Evolutionary conservation across 1,140 invertebrate genomes (phyloP).

Genomic region (Aethina tumida): DNA sequence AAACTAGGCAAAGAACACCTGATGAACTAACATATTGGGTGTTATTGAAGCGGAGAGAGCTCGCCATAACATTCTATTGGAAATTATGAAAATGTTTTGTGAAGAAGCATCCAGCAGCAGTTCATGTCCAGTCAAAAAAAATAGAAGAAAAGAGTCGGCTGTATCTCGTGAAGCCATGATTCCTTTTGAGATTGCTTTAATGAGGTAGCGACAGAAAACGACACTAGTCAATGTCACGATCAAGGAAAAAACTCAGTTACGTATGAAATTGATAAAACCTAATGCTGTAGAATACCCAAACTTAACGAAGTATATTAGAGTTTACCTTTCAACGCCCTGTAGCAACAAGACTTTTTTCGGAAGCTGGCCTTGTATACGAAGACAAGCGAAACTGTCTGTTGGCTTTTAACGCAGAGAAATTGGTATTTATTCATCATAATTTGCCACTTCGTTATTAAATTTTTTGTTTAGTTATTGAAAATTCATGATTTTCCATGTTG

Average conservation of each 20-base stretch:
- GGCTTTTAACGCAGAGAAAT: slow-evolving; percentile 21
- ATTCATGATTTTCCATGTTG: too few species aligned
- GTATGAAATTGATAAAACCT: slow-evolving; percentile 23
- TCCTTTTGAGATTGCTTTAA: slow-evolving; percentile 27
- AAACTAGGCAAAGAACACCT: too few species aligned
- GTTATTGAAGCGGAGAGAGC: too few species aligned
- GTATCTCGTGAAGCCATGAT: slow-evolving; percentile 22
- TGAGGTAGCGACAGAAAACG: slow-evolving; percentile 21
- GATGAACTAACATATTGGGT: too few species aligned
- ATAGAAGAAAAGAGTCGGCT: slow-evolving; percentile 6
- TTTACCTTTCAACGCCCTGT: slow-evolving; percentile 22
- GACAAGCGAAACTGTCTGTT: slow-evolving; percentile 21
- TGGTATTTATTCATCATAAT: slow-evolving; percentile 29
- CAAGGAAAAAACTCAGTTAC: slow-evolving; percentile 22
- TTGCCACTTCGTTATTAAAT: too few species aligned
- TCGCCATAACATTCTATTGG: too few species aligned
- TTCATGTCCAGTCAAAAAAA: too few species aligned
- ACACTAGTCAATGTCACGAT: slow-evolving; percentile 15
- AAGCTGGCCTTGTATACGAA: slow-evolving; percentile 24
- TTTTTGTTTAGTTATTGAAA: too few species aligned
- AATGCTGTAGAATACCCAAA: slow-evolving; percentile 22
- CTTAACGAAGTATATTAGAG: slow-evolving; percentile 11
- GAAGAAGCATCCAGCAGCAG: too few species aligned
- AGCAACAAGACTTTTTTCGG: slow-evolving; percentile 26
- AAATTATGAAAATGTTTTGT: too few species aligned